These are phyloP conservation scores for Siderastrea radians DNA, from an alignment of 92 coral and sea anemone species.

Conservation along the genomic window DNA sequence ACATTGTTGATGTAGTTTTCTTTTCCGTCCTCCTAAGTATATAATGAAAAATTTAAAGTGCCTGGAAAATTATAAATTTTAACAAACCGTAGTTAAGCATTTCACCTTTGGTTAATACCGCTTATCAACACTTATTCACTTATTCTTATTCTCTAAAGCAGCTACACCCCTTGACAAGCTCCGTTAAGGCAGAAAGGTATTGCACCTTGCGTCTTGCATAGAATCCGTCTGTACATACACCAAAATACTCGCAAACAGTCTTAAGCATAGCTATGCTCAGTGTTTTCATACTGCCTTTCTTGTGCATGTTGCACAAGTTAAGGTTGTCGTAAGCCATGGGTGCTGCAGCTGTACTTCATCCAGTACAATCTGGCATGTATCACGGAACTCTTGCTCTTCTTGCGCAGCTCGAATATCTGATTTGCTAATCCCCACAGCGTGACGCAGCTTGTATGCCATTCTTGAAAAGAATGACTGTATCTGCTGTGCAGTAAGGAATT, in stretches of 20 bases:
- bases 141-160: too few relatives aligned
- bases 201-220: constrained; percentile 20
- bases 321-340: constrained; percentile 59
- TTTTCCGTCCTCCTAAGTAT: too few relatives aligned
- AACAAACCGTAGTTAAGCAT: too few relatives aligned
- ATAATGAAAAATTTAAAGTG: too few relatives aligned
- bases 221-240: constrained; percentile 34
- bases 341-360: constrained; percentile 46
- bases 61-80: too few relatives aligned
- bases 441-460: constrained; percentile 57
- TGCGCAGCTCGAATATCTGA: constrained; percentile 32
- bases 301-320: constrained; percentile 56
- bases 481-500: constrained; percentile 72
- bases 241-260: constrained; percentile 56
- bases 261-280: constrained; percentile 51
- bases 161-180: constrained; percentile 8
- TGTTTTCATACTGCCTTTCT: constrained; percentile 39
- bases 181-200: constrained; percentile 17
- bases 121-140: too few relatives aligned
- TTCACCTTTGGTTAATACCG: too few relatives aligned
- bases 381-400: constrained; percentile 37
- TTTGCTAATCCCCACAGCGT: constrained; percentile 6
- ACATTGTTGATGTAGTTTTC: too few relatives aligned
- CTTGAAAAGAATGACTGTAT: constrained; percentile 77
- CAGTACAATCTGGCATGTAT: constrained; percentile 36